Evolutionary conservation across 2,113 vertebrate genomes (phyloP).

Genomic region (Pristiophorus japonicus): DNA sequence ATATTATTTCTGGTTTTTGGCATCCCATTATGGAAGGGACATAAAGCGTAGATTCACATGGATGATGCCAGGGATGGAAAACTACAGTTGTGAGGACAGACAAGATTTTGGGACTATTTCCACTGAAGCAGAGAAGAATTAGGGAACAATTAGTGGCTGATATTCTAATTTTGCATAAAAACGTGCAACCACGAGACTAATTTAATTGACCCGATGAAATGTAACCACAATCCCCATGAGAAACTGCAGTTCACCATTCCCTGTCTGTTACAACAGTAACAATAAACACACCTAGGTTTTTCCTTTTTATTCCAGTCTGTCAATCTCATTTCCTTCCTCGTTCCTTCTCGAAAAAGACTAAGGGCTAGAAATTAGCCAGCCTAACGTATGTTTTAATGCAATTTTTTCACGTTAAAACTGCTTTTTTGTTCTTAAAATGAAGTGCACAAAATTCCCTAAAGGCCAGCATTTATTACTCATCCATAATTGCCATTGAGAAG

Average conservation of each 20-base stretch:
- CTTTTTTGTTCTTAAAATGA: no score
- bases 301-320: not conserved
- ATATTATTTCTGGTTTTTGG: not conserved
- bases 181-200: not conserved
- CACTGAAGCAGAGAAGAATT: not conserved
- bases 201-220: not conserved
- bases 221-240: not conserved
- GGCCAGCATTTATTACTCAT: no score
- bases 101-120: not conserved
- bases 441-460: no score
- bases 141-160: not conserved
- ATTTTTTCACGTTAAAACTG: no score
- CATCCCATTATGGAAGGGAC: not conserved
- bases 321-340: not conserved
- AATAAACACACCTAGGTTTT: not conserved
- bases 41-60: not conserved
- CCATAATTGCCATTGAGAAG: no score
- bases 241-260: not conserved
- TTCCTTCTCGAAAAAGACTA: not conserved
- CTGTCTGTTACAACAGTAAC: not conserved
- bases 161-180: constrained; percentile 1
- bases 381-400: no score
- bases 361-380: no score
- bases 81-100: not conserved
- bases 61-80: not conserved